A percentile compares a stretch with the other conserved stretches of the same genome.
Conservation (phyloP, 2,113 vertebrate genomes). For the Lethenteron camtschaticum region DNA sequence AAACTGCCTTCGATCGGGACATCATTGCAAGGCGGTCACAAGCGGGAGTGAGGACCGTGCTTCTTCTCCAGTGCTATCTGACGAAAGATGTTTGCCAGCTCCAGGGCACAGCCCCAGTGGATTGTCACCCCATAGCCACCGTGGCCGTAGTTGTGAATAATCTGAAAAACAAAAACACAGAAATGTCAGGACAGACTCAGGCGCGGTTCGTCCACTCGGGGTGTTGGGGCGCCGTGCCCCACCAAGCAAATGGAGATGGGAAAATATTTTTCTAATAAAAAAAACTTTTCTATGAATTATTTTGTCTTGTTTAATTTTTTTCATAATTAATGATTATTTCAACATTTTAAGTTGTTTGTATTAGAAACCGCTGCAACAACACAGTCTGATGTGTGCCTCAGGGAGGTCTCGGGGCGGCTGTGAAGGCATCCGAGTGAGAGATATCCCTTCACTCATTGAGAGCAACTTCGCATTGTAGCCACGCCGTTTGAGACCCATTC, state of each 20-base stretch:
- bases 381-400: no score
- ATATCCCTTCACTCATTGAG: no score
- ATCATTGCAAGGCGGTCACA: not conserved
- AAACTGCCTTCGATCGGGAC: no score
- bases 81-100: slow-evolving; percentile 42
- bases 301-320: not conserved
- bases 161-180: slow-evolving; percentile 21
- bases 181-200: not conserved
- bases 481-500: no score
- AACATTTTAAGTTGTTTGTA: slow-evolving; percentile 3
- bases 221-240: not conserved
- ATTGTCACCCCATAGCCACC: slow-evolving; percentile 72
- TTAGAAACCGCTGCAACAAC: not conserved
- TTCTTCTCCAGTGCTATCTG: slow-evolving; percentile 32
- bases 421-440: no score
- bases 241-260: no score
- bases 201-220: not conserved
- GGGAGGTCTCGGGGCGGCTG: no score
- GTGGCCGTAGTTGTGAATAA: slow-evolving; percentile 92
- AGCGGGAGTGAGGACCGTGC: not conserved
- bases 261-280: no score
- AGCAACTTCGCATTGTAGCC: no score
- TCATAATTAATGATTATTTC: not conserved
- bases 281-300: not conserved
- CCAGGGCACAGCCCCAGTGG: slow-evolving; percentile 68